A percentile compares a stretch with the other conserved stretches of the same genome.
These are phyloP conservation scores for Bradypodion pumilum DNA, from an alignment of 2,797 vertebrate species.

Conservation along the genomic window DNA sequence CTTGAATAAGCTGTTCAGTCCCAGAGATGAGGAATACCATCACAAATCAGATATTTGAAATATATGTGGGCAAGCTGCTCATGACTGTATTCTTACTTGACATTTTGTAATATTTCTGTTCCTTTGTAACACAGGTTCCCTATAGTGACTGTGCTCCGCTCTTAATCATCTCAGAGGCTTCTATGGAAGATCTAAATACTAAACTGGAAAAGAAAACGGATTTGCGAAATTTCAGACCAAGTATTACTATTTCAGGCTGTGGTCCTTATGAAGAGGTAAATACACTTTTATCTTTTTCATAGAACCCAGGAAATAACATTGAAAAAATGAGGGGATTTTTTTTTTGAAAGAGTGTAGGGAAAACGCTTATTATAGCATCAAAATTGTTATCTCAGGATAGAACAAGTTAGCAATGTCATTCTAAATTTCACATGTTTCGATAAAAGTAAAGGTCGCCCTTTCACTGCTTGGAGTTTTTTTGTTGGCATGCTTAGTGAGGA, in stretches of 20 bases:
- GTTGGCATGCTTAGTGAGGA: too few species aligned
- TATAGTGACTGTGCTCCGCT: conserved; percentile 79
- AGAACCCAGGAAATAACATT: not conserved
- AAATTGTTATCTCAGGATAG: not conserved
- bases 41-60: not conserved
- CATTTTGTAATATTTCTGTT: not conserved
- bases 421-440: not conserved
- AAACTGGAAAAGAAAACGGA: conserved; percentile 77
- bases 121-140: conserved; percentile 65
- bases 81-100: not conserved
- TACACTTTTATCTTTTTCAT: not conserved
- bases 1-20: too few species aligned
- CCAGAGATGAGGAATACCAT: not conserved
- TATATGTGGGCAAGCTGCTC: not conserved
- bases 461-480: too few species aligned
- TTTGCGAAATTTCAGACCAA: conserved; percentile 80
- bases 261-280: conserved; percentile 80
- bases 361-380: not conserved
- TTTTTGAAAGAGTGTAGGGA: too few species aligned
- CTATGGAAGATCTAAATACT: conserved; percentile 80
- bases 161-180: conserved; percentile 85
- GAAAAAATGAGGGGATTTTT: not conserved
- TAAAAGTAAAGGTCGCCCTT: too few species aligned
- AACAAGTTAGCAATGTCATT: not conserved
- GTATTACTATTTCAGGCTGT: conserved; percentile 81